Percentiles rank a stretch among this genome's conserved stretches.
Evolutionary conservation across 2,797 vertebrate genomes (phyloP).

Genomic region (Coccyzus lansbergi): DNA sequence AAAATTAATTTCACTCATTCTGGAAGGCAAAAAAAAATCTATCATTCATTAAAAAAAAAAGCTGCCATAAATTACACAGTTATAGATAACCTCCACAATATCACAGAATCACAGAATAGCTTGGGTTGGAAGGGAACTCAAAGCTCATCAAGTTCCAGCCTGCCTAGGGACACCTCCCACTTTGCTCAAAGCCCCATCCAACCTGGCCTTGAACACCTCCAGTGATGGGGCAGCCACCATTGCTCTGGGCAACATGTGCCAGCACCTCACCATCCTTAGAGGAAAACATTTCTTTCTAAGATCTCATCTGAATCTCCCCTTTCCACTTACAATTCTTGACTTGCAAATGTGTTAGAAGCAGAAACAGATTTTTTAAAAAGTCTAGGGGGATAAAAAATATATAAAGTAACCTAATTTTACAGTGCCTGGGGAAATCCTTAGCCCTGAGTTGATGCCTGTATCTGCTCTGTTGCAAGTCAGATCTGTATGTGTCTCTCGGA

Average conservation of each 20-base stretch:
- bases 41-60: background rate
- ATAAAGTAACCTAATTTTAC: conserved; percentile 50
- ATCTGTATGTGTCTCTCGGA: background rate
- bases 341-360: background rate
- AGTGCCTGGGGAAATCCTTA: conserved; percentile 35
- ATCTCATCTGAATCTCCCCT: too few species aligned
- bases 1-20: background rate
- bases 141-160: too few species aligned
- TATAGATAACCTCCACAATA: background rate
- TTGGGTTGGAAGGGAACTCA: too few species aligned
- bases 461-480: conserved; percentile 14
- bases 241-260: too few species aligned
- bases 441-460: conserved; percentile 6
- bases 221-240: too few species aligned
- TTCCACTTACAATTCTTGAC: background rate
- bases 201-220: too few species aligned
- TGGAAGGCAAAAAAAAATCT: background rate
- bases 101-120: background rate
- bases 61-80: background rate
- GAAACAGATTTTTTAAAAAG: background rate
- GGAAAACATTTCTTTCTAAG: too few species aligned
- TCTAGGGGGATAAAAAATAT: conserved; percentile 13
- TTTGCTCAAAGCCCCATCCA: too few species aligned
- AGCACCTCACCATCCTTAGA: too few species aligned
- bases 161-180: too few species aligned